Conservation (phyloP, 2,888 invertebrate genomes). For the Ophion ellenae region DNA sequence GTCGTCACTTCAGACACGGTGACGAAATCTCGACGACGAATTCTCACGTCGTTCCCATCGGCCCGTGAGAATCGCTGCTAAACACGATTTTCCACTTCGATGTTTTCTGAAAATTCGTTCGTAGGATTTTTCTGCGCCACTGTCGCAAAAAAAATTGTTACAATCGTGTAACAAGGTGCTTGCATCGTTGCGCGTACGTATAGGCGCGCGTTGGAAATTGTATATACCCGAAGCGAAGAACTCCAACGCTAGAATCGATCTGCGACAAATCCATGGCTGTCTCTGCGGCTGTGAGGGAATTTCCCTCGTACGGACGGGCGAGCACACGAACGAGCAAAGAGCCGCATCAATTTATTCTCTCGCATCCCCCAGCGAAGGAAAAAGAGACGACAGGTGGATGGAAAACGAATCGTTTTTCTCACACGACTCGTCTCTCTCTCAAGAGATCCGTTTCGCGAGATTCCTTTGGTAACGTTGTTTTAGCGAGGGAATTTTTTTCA, state of each 20-base stretch:
- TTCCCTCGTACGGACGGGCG: slow-evolving; percentile 23
- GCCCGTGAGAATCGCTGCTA: not conserved
- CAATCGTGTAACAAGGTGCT: slow-evolving; percentile 8
- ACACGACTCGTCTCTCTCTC: slow-evolving; percentile 49
- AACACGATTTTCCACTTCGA: slow-evolving; percentile 72
- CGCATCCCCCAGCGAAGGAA: slow-evolving; percentile 31
- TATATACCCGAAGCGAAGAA: slow-evolving; percentile 18
- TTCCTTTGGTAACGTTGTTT: slow-evolving; percentile 17
- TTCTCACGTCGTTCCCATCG: slow-evolving; percentile 58
- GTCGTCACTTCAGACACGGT: slow-evolving; percentile 3
- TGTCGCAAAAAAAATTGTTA: slow-evolving; percentile 9
- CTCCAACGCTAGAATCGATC: slow-evolving; percentile 31
- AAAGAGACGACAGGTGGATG: slow-evolving; percentile 33
- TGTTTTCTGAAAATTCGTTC: slow-evolving; percentile 61
- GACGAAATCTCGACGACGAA: slow-evolving; percentile 62
- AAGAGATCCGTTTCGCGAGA: slow-evolving; percentile 18
- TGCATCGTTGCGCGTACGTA: slow-evolving; percentile 4
- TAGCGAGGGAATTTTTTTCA: slow-evolving; percentile 35
- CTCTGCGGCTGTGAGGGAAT: slow-evolving; percentile 31
- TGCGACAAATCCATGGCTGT: slow-evolving; percentile 22
- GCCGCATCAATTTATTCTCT: slow-evolving; percentile 55
- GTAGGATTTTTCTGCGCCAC: slow-evolving; percentile 21
- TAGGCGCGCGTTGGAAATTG: slow-evolving; percentile 12
- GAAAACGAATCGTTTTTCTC: slow-evolving; percentile 54
- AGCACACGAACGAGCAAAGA: slow-evolving; percentile 39